Conservation (phyloP, 2,888 invertebrate genomes). For the Adelognathus sp. region DNA sequence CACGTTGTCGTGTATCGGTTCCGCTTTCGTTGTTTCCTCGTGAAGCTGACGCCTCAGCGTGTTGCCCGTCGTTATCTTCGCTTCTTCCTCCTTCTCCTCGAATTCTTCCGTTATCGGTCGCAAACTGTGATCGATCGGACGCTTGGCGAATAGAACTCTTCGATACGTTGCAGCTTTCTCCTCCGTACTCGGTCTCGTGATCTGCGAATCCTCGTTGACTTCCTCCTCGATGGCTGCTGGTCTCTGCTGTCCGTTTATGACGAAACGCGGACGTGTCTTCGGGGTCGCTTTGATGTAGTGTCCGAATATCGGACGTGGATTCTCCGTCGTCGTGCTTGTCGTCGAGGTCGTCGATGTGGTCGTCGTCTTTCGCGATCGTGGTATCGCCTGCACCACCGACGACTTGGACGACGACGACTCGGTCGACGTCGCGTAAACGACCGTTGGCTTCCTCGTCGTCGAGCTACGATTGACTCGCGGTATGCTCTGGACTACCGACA, state of each 20-base stretch:
- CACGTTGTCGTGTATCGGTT: constrained; percentile 83
- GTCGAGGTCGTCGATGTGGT: constrained; percentile 74
- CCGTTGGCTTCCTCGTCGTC: constrained; percentile 81
- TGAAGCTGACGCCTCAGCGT: constrained; percentile 85
- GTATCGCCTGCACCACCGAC: constrained; percentile 85
- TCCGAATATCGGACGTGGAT: constrained; percentile 71
- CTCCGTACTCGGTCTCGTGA: constrained; percentile 72
- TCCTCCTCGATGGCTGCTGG: constrained; percentile 67
- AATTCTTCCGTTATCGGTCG: constrained; percentile 79
- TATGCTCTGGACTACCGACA: constrained; percentile 78
- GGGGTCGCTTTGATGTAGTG: constrained; percentile 71
- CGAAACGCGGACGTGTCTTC: constrained; percentile 73
- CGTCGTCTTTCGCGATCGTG: constrained; percentile 82
- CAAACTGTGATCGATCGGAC: constrained; percentile 75
- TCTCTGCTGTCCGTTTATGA: constrained; percentile 76
- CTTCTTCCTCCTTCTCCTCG: constrained; percentile 80
- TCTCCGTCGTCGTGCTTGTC: constrained; percentile 76
- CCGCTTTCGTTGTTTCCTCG: constrained; percentile 82
- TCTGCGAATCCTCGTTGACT: constrained; percentile 73
- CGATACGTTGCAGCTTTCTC: constrained; percentile 70
- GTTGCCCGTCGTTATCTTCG: constrained; percentile 82
- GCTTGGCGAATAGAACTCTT: constrained; percentile 74
- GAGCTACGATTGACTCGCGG: constrained; percentile 80
- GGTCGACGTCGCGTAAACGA: constrained; percentile 81
- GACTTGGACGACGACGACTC: constrained; percentile 80